Base-by-base conservation (phyloP, 2,797 vertebrate species). In the Hoplostethus mediterraneus region DNA sequence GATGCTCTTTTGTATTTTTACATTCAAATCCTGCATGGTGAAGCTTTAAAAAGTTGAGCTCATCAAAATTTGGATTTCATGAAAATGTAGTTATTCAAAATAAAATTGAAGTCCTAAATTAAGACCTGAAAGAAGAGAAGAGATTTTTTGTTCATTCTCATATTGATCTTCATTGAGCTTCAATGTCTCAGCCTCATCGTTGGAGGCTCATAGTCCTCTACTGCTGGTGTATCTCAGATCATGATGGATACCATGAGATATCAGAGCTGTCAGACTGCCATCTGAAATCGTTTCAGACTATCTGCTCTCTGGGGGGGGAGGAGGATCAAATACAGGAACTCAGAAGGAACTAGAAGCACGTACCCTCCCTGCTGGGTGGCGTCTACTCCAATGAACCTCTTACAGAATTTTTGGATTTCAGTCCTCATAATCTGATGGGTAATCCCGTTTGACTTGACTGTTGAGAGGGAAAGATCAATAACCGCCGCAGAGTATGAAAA, bases 391-490 rank as follows among this genome's bases (percentile, higher is more conserved):
- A 65, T 11, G 48, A 72, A 31, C 48, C 36, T 48, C 49, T 16
- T 4, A 10, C 6, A 9, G 51, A 63, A 58, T 49, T 48, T 53
- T 25, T 44, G 10, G 65, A 67, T 51, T 70, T 11, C 16, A 21
- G 9, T 25, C 61, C 53, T 17, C 16, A 5, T n/a, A 54, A 78
- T 83, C 67, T 66, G 54, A 74, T 8, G 52, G 70, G n/a, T 84
- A 77, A 81, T 87, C 73, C 65, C 52, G 69, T 85, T 72, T 57
- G 63, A 84, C 75, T 77, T 2, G n/a, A 73, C 62, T 17, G n/a
- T 40, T 48, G 58, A 11, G 25, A 66, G 62, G 59, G 66, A 64
- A 59, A 28, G 67, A 88, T 90, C 83, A 77, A 89, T 86, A 73
- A 21, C 30, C 25, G 11, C 56, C 42, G 36, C 62, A 49, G 73